Evolutionary conservation across 2,888 invertebrate species (phyloP), one percentile per base, ranked within the genome.

Genomic region (Habrosyne pyritoides): DNA sequence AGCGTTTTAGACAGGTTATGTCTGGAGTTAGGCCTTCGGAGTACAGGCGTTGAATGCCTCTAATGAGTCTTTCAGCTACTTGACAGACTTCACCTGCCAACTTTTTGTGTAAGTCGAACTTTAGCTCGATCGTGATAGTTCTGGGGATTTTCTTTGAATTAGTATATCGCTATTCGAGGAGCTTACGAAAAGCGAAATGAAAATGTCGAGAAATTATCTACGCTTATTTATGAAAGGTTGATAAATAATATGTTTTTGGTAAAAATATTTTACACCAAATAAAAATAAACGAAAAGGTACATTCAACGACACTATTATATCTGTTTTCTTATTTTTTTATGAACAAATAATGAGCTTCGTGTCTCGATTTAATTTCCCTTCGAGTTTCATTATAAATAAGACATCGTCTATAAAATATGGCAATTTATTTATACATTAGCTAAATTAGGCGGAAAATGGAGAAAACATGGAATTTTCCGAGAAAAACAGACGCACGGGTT

Each of bases 1-100:
- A 50, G 28, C 50, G 18, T n/a, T 50, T 50, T 12, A 30, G 28
- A 48, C 26, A 48, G 48, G 21, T 48, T 24, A 14, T 48, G 48
- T 48, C 14, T 22, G 48, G 14, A n/a, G 48, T 21, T 0, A 47
- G 47, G 24, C 48, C 7, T 42, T 42, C 18, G 14, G 14, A 48
- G 24, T 14, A n/a, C n/a, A 33, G 33, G n/a, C 33, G n/a, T 33
- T 22, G 24, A 48, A 48, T 26, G 26, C 24, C 48, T 12, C 48
- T 48, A 48, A 48, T 14, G 22, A 48, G 24, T 24, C 24, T 48
- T 21, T 21, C 47, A 22, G 22, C 22, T 22, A 47, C 47, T 22
- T 47, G 22, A 22, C 12, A 47, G 33, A 33, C 24, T 14, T 48
- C 26, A 48, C 48, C 48, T 24, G 24, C 26, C n/a, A 48, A 24